Evolutionary conservation across 2,797 vertebrate species (phyloP), one percentile per base, ranked within the genome.

Genomic region (Chrosomus eos): DNA sequence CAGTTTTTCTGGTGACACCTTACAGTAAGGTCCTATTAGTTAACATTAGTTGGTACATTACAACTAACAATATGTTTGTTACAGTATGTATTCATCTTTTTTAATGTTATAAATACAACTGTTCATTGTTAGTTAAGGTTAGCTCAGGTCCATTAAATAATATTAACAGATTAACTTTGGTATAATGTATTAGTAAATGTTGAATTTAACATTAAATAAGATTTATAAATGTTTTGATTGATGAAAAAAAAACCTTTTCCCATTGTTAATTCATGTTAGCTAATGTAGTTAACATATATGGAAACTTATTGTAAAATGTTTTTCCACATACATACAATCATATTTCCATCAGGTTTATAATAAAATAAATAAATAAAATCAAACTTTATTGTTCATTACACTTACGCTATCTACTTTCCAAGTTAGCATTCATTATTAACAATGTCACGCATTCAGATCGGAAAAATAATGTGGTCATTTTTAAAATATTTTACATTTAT

Each of bases 161-260:
- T 28, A 26, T 48, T 10, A 28, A 28, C 1, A 14, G 2, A 60
- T 13, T 28, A 72, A 16, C 6, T 16, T 71, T 40, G 3, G 7
- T 26, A 48, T 48, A 40, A 70, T 70, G 19, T 48, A 18, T 31
- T 28, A 31, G 14, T 72, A 48, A 48, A 72, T 48, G 70, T 48
- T 73, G 14, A 73, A 48, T 31, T 31, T 48, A 48, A 64, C 5
- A 26, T 28, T 64, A 62, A 31, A 19, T 67, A 66, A 9, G 2
- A 26, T 43, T 4, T 16, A 10, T 28, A 28, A 7, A 71, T 40
- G 1, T 3, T 26, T 48, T 73, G 45, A 6, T 48, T 48, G 45
- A 16, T 43, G 10, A 48, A 1, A 5, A 16, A 5, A 2, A 18
- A 6, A 18, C 0, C 6, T 2, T 5, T 16, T 5, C 7, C 1